phyloP scores from a whole-genome alignment of 2,888 invertebrate genomes.

The Minunthozetes semirufus region DNA sequence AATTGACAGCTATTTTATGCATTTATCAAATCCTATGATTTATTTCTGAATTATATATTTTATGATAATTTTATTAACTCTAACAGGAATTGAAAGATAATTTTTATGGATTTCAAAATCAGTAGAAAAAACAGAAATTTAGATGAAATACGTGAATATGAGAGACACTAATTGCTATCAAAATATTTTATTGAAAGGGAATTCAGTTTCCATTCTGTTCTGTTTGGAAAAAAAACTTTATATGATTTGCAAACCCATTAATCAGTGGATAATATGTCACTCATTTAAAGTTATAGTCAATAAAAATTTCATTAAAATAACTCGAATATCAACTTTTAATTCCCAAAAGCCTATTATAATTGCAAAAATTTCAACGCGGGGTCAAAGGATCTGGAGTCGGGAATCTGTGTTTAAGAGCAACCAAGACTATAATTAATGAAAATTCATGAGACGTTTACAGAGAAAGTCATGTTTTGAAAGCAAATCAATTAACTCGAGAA shows the following conservation, averaged over 20 bases:
- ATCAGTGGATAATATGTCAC: background rate
- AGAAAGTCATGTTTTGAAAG: no score
- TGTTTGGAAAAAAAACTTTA: no score
- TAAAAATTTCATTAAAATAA: slow-evolving; percentile 6
- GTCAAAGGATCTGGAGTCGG: no score
- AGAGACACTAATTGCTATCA: background rate
- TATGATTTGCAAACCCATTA: background rate
- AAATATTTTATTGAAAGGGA: background rate
- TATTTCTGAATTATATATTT: background rate
- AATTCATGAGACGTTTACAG: no score
- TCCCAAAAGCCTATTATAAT: background rate
- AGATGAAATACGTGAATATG: slow-evolving; percentile 7
- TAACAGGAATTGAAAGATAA: no score
- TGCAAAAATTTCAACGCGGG: no score
- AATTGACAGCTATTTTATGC: slow-evolving; percentile 29
- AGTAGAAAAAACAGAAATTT: background rate
- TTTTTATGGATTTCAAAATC: background rate
- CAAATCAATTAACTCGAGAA: no score
- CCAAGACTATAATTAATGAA: background rate
- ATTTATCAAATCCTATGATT: background rate
- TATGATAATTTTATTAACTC: background rate
- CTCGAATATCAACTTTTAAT: background rate
- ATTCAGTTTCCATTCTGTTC: no score
- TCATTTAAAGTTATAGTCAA: background rate
- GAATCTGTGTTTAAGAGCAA: no score